A percentile compares a stretch with the other conserved stretches of the same genome.
These are phyloP conservation scores for Chamaea fasciata DNA, from an alignment of 2,113 vertebrate species.

Conservation along the genomic window DNA sequence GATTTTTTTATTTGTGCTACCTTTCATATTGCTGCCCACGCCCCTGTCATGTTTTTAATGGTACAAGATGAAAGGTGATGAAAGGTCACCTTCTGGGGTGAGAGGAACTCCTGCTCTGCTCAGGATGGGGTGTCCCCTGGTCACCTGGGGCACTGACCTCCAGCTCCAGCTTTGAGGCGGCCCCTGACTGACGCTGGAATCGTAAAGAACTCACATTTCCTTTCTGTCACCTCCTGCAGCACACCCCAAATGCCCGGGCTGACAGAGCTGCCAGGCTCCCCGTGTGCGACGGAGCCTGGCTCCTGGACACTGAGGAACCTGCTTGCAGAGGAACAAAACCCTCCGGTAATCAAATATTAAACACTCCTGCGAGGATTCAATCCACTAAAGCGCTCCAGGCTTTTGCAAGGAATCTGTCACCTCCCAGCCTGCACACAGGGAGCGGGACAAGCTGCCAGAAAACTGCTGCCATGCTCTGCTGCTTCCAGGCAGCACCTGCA, in stretches of 20 bases:
- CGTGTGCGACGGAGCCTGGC: neutral
- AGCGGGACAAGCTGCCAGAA: neutral
- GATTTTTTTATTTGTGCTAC: neutral
- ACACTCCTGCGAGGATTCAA: neutral
- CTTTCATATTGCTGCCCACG: neutral
- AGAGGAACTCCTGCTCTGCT: neutral
- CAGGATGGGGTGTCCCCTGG: neutral
- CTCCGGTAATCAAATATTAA: conserved; percentile 22
- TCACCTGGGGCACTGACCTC: neutral
- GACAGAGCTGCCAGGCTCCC: neutral
- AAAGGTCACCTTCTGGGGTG: neutral
- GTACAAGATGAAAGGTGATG: neutral
- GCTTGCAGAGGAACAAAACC: neutral
- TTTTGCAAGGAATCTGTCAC: neutral
- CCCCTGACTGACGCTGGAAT: neutral
- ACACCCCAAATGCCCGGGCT: neutral
- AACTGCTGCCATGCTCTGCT: neutral
- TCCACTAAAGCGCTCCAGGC: neutral
- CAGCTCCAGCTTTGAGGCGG: neutral
- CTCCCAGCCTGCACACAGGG: neutral
- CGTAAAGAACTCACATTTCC: neutral
- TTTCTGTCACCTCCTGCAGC: neutral
- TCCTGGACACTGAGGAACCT: neutral
- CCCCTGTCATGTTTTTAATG: neutral
- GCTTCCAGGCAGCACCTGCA: neutral